Conservation (phyloP, 2,797 vertebrate genomes). For the Dendrocincla fuliginosa region DNA sequence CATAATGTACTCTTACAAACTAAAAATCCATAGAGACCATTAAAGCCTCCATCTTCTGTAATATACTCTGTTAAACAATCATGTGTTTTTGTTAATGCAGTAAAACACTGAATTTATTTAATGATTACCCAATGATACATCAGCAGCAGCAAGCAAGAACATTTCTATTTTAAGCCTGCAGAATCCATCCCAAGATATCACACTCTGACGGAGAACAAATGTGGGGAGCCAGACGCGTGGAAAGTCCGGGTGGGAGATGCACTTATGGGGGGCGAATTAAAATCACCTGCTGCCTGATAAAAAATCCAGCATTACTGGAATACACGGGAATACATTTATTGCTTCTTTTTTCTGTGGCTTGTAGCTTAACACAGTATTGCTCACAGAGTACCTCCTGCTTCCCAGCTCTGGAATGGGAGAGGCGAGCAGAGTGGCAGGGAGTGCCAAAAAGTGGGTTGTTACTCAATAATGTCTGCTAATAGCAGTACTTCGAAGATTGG, state of each 20-base stretch:
- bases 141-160: slow-evolving; percentile 40
- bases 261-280: not conserved
- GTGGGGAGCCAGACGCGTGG: not conserved
- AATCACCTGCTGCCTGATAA: not conserved
- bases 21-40: slow-evolving; percentile 74
- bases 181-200: slow-evolving; percentile 38
- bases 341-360: not conserved
- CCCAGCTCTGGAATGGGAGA: not conserved
- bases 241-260: not conserved
- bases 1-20: slow-evolving; percentile 69
- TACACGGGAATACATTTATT: not conserved
- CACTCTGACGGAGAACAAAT: not conserved
- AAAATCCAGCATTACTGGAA: not conserved
- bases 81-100: slow-evolving; percentile 76
- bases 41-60: slow-evolving; percentile 73
- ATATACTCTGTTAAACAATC: slow-evolving; percentile 79
- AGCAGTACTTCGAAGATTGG: not conserved
- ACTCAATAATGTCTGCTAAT: not conserved
- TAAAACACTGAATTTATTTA: slow-evolving; percentile 76
- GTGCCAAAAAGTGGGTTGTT: not conserved
- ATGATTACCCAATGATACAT: slow-evolving; percentile 62
- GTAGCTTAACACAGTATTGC: not conserved
- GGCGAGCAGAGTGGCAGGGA: not conserved
- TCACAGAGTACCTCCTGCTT: not conserved
- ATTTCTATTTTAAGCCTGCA: slow-evolving; percentile 65